These are phyloP conservation scores for Dysidea cf. avara DNA, from an alignment of 37 sponge, comb jelly and placozoan species.

Conservation along the genomic window DNA sequence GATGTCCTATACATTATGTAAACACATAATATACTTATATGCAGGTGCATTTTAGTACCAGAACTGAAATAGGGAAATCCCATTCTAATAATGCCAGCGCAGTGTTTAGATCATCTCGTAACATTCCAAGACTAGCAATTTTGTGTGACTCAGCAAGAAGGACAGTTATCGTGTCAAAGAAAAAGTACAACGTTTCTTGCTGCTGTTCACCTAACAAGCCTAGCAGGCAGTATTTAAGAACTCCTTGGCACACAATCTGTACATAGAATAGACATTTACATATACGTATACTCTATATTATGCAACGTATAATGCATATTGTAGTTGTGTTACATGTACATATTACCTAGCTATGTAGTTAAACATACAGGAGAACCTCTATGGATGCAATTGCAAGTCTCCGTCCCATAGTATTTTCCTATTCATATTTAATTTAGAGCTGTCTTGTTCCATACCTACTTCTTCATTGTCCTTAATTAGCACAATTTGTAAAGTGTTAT, in stretches of 20 bases:
- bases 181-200: constrained; percentile 4
- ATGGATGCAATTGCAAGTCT: too few species aligned
- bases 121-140: not conserved
- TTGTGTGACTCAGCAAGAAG: constrained; percentile 3
- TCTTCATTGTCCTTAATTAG: too few species aligned
- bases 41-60: not conserved
- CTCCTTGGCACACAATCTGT: constrained; percentile 1
- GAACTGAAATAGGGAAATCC: constrained; percentile 24
- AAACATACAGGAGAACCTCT: too few species aligned
- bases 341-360: too few species aligned
- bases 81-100: constrained; percentile 25
- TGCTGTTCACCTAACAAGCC: constrained; percentile 20
- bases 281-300: too few species aligned
- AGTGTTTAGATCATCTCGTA: constrained; percentile 2
- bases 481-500: too few species aligned
- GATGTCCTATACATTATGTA: not conserved
- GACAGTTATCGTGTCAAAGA: constrained; percentile 5
- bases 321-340: too few species aligned
- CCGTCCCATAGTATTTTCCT: too few species aligned
- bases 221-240: constrained; percentile 15
- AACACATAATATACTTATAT: not conserved
- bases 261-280: too few species aligned
- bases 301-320: too few species aligned
- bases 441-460: too few species aligned
- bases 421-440: too few species aligned